Evolutionary conservation across 2,797 vertebrate species (phyloP).

Genomic region (Acestrorhynchus altus): DNA sequence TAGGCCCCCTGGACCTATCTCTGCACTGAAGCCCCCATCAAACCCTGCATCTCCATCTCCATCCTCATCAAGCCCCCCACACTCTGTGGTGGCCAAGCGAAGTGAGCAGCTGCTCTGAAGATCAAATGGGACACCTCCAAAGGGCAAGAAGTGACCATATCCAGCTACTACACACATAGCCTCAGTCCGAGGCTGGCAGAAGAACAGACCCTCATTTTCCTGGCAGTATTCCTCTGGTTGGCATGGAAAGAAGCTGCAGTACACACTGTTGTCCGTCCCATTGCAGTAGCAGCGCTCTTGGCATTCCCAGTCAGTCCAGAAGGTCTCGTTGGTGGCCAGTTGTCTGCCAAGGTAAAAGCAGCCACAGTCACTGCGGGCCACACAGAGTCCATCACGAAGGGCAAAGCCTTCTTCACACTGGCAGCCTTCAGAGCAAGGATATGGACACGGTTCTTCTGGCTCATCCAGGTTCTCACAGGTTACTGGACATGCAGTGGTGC

Average conservation of each 20-base stretch:
- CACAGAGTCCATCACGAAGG: conserved; percentile 82
- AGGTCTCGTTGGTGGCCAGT: conserved; percentile 91
- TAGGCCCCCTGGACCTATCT: conserved; percentile 60
- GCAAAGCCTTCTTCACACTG: conserved; percentile 91
- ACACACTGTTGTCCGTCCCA: conserved; percentile 91
- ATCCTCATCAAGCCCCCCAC: conserved; percentile 58
- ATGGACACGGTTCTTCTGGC: conserved; percentile 76
- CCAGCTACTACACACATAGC: conserved; percentile 91
- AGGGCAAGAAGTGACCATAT: conserved; percentile 94
- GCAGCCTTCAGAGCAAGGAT: conserved; percentile 90
- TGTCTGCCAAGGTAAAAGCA: conserved; percentile 88
- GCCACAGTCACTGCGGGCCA: conserved; percentile 89
- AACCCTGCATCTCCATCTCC: conserved; percentile 33
- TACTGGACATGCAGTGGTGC: conserved; percentile 86
- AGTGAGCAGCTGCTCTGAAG: conserved; percentile 94
- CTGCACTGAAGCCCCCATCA: conserved; percentile 34
- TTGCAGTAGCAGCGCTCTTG: conserved; percentile 97
- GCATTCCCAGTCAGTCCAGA: conserved; percentile 95
- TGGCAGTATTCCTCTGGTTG: conserved; percentile 89
- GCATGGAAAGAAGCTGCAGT: conserved; percentile 88
- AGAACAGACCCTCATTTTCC: conserved; percentile 85
- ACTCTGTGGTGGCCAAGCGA: conserved; percentile 84
- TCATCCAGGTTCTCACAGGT: conserved; percentile 87
- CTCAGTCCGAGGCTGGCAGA: conserved; percentile 87
- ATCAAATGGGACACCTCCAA: conserved; percentile 90